Conservation (phyloP, 2,113 vertebrate species). For the Rynchops niger region DNA sequence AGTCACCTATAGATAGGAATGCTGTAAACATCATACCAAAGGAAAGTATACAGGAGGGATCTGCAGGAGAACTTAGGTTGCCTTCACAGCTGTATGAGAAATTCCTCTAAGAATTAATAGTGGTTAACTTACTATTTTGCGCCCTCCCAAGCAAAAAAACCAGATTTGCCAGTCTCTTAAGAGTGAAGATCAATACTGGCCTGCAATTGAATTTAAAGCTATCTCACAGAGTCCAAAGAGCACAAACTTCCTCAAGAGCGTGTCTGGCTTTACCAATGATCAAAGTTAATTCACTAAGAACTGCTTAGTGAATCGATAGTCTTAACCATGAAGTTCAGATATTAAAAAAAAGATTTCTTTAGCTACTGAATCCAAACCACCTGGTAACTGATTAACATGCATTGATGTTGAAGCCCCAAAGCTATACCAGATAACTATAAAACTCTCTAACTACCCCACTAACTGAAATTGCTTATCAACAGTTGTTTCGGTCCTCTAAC, state of each 20-base stretch:
- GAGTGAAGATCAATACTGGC: background rate
- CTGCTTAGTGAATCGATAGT: background rate
- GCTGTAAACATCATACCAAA: background rate
- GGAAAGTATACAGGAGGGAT: background rate
- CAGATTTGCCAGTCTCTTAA: background rate
- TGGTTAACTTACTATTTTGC: background rate
- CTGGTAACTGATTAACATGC: slow-evolving; percentile 59
- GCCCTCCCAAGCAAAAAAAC: too few species aligned
- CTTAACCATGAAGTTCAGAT: background rate
- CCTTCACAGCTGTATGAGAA: background rate
- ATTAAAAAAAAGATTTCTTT: background rate
- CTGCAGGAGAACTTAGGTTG: background rate
- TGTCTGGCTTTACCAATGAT: background rate
- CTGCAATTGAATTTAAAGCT: background rate
- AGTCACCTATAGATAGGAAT: background rate
- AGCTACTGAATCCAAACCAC: slow-evolving; percentile 15
- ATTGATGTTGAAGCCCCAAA: slow-evolving; percentile 7
- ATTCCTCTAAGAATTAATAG: background rate
- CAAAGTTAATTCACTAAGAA: background rate
- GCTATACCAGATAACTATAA: background rate
- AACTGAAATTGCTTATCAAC: slow-evolving; percentile 56
- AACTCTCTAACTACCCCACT: background rate
- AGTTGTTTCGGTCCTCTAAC: background rate
- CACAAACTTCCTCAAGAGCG: background rate
- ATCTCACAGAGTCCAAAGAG: background rate